These are phyloP conservation scores for Heterodera carotae DNA, from an alignment of 1,140 invertebrate genomes.

Conservation along the genomic window DNA sequence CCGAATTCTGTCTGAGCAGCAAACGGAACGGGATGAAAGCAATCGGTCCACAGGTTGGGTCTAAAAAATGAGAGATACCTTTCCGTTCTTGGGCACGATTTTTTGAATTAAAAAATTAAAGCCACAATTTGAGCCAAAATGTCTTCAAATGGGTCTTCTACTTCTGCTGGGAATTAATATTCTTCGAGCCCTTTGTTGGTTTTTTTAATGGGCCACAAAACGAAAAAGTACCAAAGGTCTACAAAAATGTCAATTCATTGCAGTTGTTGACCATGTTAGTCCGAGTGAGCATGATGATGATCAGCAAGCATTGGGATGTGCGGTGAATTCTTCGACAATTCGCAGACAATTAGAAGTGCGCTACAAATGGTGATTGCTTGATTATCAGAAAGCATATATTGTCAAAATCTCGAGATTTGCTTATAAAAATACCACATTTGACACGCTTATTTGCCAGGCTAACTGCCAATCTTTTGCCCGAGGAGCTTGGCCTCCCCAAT, in stretches of 20 bases:
- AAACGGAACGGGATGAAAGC: neutral
- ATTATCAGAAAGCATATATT: too few species aligned
- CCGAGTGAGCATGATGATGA: neutral
- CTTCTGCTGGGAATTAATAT: neutral
- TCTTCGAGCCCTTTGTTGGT: too few species aligned
- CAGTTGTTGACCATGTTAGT: neutral
- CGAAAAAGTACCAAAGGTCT: too few species aligned
- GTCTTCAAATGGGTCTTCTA: neutral
- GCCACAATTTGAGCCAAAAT: neutral
- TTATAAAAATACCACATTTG: too few species aligned
- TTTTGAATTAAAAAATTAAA: too few species aligned
- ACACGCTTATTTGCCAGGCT: constrained; percentile 14
- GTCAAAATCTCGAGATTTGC: too few species aligned
- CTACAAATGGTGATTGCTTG: constrained; percentile 29
- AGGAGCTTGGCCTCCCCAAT: constrained; percentile 17
- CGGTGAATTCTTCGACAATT: neutral
- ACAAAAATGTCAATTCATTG: too few species aligned
- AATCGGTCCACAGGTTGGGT: too few species aligned
- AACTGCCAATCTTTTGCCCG: constrained; percentile 26
- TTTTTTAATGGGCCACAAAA: too few species aligned
- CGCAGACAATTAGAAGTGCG: constrained; percentile 12
- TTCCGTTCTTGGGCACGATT: too few species aligned
- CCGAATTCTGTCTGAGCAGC: constrained; percentile 14
- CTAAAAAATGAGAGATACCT: too few species aligned
- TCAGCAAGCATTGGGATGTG: neutral